Base-by-base conservation (phyloP, 2,888 invertebrate species). In the Cinara cedri region DNA sequence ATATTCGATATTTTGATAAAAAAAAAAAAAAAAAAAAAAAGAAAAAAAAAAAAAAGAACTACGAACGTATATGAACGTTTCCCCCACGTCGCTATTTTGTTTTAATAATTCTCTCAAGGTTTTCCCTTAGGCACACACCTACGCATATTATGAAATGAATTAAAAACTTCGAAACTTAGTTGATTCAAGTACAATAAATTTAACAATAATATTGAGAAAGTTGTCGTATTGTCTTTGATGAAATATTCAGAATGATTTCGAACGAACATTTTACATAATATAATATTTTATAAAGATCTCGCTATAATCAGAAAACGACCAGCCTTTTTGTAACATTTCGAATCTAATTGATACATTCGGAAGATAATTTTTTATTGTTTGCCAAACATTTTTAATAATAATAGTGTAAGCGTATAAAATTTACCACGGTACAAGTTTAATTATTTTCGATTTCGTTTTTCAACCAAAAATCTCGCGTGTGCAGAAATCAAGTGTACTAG, bases 151-250 rank as follows among this genome's bases (percentile, higher is more conserved):
- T 44, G 44, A 65, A 75, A 65, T 65, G 54, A 54, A 55, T 75
- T 65, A 44, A 21, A 74, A 63, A 42, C 44, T 54, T 44, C 11
- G 42, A 44, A 65, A 26, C 42, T 65, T 13, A 42, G 74, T 19
- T 24, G n/a, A 34, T 54, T 65, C 65, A 65, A n/a, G 54, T 55
- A 55, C 65, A 65, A 75, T 75, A 75, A 65, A 75, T 75, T 54
- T 54, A 55, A 65, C 62, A 75, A 65, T 42, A 65, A 54, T 19
- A 51, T 10, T 21, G 21, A 72, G 21, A 72, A n/a, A 19, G n/a
- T 49, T n/a, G 14, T 19, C 19, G 19, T 26, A 24, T 49, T 13
- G 19, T 72, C 13, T 72, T 26, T 9, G n/a, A 9, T 60, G 4
- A 49, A 72, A 26, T 60, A 72, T 49, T 46, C 6, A 34, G 34